Conservation (phyloP, 2,888 invertebrate species). For the Ormyrus rosae region DNA sequence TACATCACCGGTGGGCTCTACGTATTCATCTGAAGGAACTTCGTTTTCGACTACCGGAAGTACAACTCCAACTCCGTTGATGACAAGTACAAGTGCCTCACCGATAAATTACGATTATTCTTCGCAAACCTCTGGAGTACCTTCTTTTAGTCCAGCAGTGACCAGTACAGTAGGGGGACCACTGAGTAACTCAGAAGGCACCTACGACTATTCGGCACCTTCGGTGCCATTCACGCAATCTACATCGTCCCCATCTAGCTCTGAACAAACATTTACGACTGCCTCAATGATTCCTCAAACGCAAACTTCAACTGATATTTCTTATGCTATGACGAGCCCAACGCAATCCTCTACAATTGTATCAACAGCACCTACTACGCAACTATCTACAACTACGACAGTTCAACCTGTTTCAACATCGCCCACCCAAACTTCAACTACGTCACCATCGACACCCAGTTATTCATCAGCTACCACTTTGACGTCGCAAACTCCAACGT, state of each 20-base stretch:
- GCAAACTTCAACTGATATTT: not conserved
- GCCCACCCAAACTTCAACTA: not conserved
- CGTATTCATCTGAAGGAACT: slow-evolving; percentile 21
- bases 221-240: slow-evolving; percentile 5
- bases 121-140: not conserved
- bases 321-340: not conserved
- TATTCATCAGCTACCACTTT: too few species aligned
- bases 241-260: too few species aligned
- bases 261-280: not conserved
- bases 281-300: not conserved
- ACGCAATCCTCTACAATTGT: not conserved
- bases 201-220: slow-evolving; percentile 38
- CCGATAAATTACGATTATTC: not conserved
- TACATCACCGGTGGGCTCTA: slow-evolving; percentile 43
- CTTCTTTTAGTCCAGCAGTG: not conserved
- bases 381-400: not conserved
- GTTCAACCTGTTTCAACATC: not conserved
- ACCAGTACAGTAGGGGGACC: not conserved
- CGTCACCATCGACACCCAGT: too few species aligned
- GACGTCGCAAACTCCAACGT: too few species aligned
- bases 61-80: not conserved
- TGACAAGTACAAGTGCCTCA: not conserved
- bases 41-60: slow-evolving; percentile 24
- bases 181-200: not conserved
- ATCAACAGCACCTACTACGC: not conserved